Evolutionary conservation across 2,113 vertebrate species (phyloP).

Genomic region (Aphyosemion australe): DNA sequence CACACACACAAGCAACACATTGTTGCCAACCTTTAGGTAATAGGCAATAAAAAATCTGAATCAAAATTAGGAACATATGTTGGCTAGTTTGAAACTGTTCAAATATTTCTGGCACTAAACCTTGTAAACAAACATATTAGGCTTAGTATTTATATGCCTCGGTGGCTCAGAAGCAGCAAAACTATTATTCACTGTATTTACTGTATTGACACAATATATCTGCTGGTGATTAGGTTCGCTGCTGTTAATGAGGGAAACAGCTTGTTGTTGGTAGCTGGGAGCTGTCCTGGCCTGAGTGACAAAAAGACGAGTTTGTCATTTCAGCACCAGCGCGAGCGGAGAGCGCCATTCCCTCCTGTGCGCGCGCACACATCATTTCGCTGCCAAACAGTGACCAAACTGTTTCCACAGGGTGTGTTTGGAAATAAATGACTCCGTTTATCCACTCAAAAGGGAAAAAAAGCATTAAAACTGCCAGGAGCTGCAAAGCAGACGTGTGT

Average conservation of each 20-base stretch:
- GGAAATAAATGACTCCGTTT: conserved; percentile 56
- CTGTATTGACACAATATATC: too few relatives aligned
- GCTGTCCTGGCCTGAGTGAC: conserved; percentile 2
- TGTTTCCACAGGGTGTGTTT: conserved; percentile 57
- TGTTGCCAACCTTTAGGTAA: too few relatives aligned
- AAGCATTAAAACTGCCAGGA: not conserved
- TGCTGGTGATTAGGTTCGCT: too few relatives aligned
- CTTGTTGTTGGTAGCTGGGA: not conserved
- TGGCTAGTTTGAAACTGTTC: too few relatives aligned
- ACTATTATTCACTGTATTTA: not conserved
- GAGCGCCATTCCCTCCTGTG: conserved; percentile 61
- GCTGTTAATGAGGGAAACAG: too few relatives aligned
- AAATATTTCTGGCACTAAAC: too few relatives aligned
- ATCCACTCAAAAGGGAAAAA: conserved; percentile 10
- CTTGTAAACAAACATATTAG: too few relatives aligned
- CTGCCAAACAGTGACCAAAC: conserved; percentile 50
- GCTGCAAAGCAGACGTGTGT: not conserved
- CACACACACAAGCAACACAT: too few relatives aligned
- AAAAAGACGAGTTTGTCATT: conserved; percentile 25
- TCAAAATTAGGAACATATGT: too few relatives aligned
- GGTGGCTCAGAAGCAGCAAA: too few relatives aligned
- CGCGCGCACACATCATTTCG: conserved; percentile 33
- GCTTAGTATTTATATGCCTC: too few relatives aligned
- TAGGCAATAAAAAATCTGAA: too few relatives aligned
- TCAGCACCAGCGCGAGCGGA: conserved; percentile 77